Evolutionary conservation across 2,888 invertebrate species (phyloP).

Genomic region (Lithophane leautieri): DNA sequence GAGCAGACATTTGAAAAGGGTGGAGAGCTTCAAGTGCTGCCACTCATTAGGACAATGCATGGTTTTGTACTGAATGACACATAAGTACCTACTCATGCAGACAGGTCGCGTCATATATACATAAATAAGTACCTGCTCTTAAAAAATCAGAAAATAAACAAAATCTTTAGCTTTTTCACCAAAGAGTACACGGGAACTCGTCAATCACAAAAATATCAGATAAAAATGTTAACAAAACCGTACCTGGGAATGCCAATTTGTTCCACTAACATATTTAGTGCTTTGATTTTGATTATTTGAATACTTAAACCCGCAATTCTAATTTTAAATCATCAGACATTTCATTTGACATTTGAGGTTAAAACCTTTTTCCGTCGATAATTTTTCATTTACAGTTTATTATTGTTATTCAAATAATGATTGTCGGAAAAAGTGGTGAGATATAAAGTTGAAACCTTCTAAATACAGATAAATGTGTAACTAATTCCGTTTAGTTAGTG

Average conservation of each 20-base stretch:
- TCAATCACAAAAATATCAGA: background rate
- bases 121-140: too few relatives aligned
- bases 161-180: too few relatives aligned
- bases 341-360: background rate
- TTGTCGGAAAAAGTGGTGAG: too few relatives aligned
- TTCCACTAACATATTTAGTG: background rate
- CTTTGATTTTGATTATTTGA: background rate
- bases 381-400: background rate
- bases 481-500: too few relatives aligned
- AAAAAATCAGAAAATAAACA: background rate
- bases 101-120: background rate
- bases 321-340: background rate
- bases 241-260: background rate
- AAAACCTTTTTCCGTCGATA: background rate
- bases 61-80: background rate
- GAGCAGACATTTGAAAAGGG: slow-evolving; percentile 45
- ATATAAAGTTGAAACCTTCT: too few relatives aligned
- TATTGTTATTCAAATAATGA: too few relatives aligned
- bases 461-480: too few relatives aligned
- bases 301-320: background rate
- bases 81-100: background rate
- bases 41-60: slow-evolving; percentile 34
- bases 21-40: slow-evolving; percentile 36
- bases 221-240: too few relatives aligned
- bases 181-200: background rate